Base-by-base conservation (phyloP, 2,113 vertebrate species). In the Callipepla squamata region DNA sequence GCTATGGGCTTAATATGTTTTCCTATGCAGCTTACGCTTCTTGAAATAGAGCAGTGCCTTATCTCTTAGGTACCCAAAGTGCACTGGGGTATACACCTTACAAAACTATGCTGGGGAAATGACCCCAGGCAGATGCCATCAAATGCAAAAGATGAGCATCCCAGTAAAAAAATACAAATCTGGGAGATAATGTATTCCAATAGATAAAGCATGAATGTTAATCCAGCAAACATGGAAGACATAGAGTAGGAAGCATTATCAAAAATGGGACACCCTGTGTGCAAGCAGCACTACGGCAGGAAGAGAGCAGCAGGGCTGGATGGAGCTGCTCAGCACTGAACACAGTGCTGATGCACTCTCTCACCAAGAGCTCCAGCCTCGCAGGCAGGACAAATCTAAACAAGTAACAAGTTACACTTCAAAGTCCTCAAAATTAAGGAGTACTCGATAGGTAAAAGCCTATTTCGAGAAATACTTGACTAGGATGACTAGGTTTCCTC, bases 371-470 rank as follows among this genome's bases (percentile, higher is more conserved):
- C 58, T 8, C 8, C 2, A 2, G 10, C 26, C n/a, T 3, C 62
- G 34, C 17, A 6, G 6, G 36, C 67, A 73, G 53, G 13, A 11
- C 14, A 48, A 86, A 65, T 69, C 30, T 9, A 65, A 81, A 34
- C 17, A 45, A 76, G 57, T 5, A 36, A 51, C 4, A 3, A 23
- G 32, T 11, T 69, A 40, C 9, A 36, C 51, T 36, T 69, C 7
- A 12, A 57, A 67, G 59, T 5, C 44, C 58, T 30, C 57, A 44
- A 69, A 4, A 12, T 14, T 5, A 78, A 66, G 22, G 4, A 36
- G 32, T 0, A 11, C 2, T 0, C 30, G 8, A 6, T 19, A 36
- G 48, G 3, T 9, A 51, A 30, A 6, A 9, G 28, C 2, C 23
- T 4, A 7, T 21, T 44, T 34, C 23, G 40, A 58, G 30, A 38